Conservation (phyloP, 2,888 invertebrate genomes). For the Drosophila putrida region DNA sequence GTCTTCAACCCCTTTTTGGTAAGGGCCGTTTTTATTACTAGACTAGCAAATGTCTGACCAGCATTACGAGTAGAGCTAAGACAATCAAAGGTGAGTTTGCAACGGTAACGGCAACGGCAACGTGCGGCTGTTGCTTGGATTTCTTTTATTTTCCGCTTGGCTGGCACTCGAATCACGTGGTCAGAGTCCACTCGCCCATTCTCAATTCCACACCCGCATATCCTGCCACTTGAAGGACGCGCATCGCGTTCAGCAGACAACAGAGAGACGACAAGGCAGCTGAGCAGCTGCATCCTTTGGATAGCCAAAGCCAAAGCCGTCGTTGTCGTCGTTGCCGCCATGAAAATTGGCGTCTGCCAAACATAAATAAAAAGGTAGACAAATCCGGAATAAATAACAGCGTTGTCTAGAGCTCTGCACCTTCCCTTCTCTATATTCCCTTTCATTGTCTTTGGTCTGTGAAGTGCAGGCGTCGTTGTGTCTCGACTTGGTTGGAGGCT, state of each 20-base stretch:
- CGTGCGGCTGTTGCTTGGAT: slow-evolving; percentile 44
- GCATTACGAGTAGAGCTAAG: slow-evolving; percentile 61
- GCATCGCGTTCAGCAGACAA: slow-evolving; percentile 23
- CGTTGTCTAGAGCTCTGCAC: slow-evolving; percentile 64
- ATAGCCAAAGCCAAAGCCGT: slow-evolving; percentile 35
- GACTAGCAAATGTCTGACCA: slow-evolving; percentile 55
- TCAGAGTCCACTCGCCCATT: slow-evolving; percentile 24
- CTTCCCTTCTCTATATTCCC: no score
- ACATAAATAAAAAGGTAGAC: slow-evolving; percentile 81
- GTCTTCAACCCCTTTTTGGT: slow-evolving; percentile 1
- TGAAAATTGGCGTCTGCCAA: slow-evolving; percentile 82
- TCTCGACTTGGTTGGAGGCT: slow-evolving; percentile 41
- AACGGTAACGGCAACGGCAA: slow-evolving; percentile 43
- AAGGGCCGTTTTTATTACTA: slow-evolving; percentile 65
- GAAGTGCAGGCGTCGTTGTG: slow-evolving; percentile 48
- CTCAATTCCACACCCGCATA: slow-evolving; percentile 1
- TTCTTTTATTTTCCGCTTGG: slow-evolving; percentile 75
- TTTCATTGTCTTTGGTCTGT: slow-evolving; percentile 10
- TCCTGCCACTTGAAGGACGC: slow-evolving; percentile 20
- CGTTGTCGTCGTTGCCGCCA: slow-evolving; percentile 55
- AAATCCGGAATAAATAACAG: slow-evolving; percentile 82
- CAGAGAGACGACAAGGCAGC: slow-evolving; percentile 21
- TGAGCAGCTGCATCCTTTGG: slow-evolving; percentile 60
- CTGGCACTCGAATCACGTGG: slow-evolving; percentile 62
- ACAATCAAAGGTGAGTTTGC: slow-evolving; percentile 80